phyloP scores from a whole-genome alignment of 2,888 invertebrate species.

The Apeira syringaria region DNA sequence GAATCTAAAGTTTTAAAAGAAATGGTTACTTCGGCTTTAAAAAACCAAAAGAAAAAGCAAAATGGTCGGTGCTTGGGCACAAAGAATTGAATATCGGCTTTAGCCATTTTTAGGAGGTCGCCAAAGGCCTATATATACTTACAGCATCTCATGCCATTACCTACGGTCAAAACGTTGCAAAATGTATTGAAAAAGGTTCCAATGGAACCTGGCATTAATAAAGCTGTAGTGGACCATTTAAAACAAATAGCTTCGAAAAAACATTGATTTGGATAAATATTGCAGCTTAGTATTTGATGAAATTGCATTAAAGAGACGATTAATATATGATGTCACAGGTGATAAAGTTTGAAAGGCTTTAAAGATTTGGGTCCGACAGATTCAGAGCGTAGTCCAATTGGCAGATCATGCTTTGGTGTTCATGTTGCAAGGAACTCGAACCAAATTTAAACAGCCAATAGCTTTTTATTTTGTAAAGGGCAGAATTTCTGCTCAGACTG shows the following conservation, averaged over 20 bases:
- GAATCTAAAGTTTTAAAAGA: not conserved
- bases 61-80: not conserved
- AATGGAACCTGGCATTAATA: not conserved
- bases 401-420: not conserved
- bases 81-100: not conserved
- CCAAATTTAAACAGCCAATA: constrained; percentile 2
- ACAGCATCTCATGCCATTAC: not conserved
- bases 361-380: not conserved
- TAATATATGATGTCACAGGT: not conserved
- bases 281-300: not conserved
- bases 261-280: not conserved
- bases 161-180: not conserved
- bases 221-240: not conserved
- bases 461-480: constrained; percentile 14
- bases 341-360: constrained; percentile 1
- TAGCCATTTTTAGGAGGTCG: not conserved
- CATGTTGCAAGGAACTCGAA: not conserved
- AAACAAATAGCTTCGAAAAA: not conserved
- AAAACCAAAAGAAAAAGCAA: not conserved
- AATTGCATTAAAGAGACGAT: not conserved
- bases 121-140: not conserved
- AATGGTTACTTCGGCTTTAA: not conserved
- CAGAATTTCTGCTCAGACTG: constrained; percentile 18
- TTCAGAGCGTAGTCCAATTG: not conserved
- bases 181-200: not conserved